phyloP scores from a whole-genome alignment of 2,113 vertebrate genomes.

The Salvelinus alpinus region DNA sequence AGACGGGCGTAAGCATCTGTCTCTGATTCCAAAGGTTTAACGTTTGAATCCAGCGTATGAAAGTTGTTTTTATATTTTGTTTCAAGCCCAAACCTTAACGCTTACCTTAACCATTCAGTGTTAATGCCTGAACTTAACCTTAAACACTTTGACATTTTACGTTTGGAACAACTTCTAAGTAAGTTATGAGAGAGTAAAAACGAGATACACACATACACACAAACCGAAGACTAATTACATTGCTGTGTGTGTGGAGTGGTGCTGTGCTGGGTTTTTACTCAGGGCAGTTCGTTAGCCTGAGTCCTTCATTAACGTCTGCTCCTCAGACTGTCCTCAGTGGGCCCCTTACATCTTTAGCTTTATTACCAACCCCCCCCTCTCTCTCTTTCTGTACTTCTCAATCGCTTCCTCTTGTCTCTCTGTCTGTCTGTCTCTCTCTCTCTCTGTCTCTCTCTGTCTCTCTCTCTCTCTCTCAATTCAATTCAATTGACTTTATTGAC shows the following conservation, averaged over 20 bases:
- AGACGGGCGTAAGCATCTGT: too few relatives aligned
- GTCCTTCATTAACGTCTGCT: constrained; percentile 54
- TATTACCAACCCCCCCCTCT: constrained; percentile 35
- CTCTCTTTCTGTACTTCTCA: too few relatives aligned
- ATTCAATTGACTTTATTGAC: too few relatives aligned
- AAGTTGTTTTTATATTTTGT: too few relatives aligned
- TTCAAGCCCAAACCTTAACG: too few relatives aligned
- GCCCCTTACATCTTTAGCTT: constrained; percentile 36
- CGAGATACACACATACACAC: not conserved
- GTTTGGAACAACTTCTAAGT: too few relatives aligned
- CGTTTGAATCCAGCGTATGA: too few relatives aligned
- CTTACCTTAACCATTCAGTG: too few relatives aligned
- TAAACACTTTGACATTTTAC: too few relatives aligned
- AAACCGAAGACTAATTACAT: constrained; percentile 50
- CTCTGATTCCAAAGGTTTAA: too few relatives aligned
- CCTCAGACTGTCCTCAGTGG: constrained; percentile 49
- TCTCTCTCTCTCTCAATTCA: not conserved
- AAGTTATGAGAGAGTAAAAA: too few relatives aligned
- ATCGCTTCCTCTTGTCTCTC: not conserved
- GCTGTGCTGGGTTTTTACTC: constrained; percentile 27
- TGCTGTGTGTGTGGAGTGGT: constrained; percentile 33
- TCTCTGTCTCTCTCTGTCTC: not conserved
- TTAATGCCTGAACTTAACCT: too few relatives aligned
- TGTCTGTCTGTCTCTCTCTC: not conserved
- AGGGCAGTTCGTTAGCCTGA: constrained; percentile 33